Percentiles rank a stretch among this genome's conserved stretches.
These are phyloP conservation scores for Zeuzera pyrina DNA, from an alignment of 2,888 invertebrate species.

Conservation along the genomic window DNA sequence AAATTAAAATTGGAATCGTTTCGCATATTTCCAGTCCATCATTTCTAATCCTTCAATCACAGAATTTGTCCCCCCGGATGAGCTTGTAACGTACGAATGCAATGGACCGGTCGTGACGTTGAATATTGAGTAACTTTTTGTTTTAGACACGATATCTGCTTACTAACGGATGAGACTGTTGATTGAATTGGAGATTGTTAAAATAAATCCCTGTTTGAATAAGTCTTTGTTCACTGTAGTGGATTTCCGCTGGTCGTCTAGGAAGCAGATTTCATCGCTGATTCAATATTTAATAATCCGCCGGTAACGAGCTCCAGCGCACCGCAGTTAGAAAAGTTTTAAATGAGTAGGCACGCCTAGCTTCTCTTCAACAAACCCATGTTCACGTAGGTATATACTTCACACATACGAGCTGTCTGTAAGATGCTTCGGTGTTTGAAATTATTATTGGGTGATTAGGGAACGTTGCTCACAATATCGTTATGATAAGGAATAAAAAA, in stretches of 20 bases:
- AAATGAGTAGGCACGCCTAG: too few species aligned
- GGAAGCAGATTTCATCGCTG: slow-evolving; percentile 58
- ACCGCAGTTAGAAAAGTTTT: slow-evolving; percentile 61
- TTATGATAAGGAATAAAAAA: too few species aligned
- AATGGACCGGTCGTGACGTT: slow-evolving; percentile 51
- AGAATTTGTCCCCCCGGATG: slow-evolving; percentile 47
- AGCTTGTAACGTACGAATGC: slow-evolving; percentile 40
- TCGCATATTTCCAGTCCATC: slow-evolving; percentile 33
- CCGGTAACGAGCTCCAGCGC: slow-evolving; percentile 56
- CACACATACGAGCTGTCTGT: too few species aligned
- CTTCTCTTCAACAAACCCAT: too few species aligned
- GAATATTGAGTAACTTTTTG: slow-evolving; percentile 40
- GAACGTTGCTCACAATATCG: too few species aligned
- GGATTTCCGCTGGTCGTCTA: slow-evolving; percentile 49
- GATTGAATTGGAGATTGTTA: slow-evolving; percentile 39
- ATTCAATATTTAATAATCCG: slow-evolving; percentile 72
- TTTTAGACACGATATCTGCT: slow-evolving; percentile 5
- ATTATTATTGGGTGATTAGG: too few species aligned
- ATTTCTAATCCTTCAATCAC: slow-evolving; percentile 47
- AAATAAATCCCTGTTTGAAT: slow-evolving; percentile 39
- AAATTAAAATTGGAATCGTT: too few species aligned
- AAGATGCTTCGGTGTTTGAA: too few species aligned
- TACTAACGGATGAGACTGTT: slow-evolving; percentile 15
- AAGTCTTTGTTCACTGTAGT: slow-evolving; percentile 49
- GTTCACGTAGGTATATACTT: too few species aligned